A percentile compares a stretch with the other conserved stretches of the same genome.
Conservation (phyloP, 2,797 vertebrate genomes). For the Helostoma temminkii region DNA sequence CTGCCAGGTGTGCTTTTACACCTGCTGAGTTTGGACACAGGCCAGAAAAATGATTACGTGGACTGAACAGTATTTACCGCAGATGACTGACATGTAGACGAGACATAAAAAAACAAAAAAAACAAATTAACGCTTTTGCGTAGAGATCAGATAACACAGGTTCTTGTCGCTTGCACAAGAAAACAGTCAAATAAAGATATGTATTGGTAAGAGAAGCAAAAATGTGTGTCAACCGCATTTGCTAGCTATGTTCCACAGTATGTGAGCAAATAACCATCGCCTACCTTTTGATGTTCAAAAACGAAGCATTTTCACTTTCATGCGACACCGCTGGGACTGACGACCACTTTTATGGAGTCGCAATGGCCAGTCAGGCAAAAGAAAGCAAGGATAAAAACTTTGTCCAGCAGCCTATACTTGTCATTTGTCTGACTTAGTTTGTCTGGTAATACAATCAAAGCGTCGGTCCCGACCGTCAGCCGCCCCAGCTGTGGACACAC, state of each 20-base stretch:
- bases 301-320: conserved; percentile 24
- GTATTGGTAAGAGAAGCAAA: neutral
- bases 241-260: neutral
- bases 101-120: too few relatives aligned
- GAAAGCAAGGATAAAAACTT: neutral
- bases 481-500: too few relatives aligned
- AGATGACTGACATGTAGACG: neutral
- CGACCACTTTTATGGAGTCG: neutral
- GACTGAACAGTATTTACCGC: neutral
- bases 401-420: neutral
- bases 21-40: conserved; percentile 29
- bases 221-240: neutral
- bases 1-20: conserved; percentile 35
- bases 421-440: conserved; percentile 12
- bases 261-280: conserved; percentile 21
- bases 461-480: too few relatives aligned
- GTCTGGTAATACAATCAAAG: too few relatives aligned
- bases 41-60: conserved; percentile 3
- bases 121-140: neutral
- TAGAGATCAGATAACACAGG: neutral
- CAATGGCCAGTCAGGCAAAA: neutral
- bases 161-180: neutral
- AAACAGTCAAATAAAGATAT: neutral
- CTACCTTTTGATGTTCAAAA: conserved; percentile 66
- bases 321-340: neutral